These are phyloP conservation scores for Steinernema scapterisci DNA, from an alignment of 2,888 invertebrate species.

Conservation along the genomic window DNA sequence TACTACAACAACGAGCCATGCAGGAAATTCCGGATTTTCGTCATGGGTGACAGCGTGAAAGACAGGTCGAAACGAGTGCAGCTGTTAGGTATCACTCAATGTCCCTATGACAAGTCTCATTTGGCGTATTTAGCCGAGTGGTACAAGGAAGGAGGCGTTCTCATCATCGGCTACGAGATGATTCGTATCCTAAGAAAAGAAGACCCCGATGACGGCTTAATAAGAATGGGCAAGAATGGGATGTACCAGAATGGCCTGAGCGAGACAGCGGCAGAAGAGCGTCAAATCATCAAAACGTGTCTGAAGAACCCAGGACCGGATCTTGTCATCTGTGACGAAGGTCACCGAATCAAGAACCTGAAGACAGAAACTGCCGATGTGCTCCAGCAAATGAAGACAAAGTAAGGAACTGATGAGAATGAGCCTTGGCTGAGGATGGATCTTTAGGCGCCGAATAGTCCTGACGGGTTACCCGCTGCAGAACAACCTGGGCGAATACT, in stretches of 20 bases:
- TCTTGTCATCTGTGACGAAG: constrained; percentile 91
- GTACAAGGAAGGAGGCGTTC: constrained; percentile 85
- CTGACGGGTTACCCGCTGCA: constrained; percentile 97
- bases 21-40: constrained; percentile 19
- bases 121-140: constrained; percentile 74
- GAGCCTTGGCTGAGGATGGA: neutral
- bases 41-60: constrained; percentile 30
- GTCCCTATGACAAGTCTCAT: too few species aligned
- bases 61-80: neutral
- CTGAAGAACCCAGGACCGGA: constrained; percentile 90
- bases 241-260: neutral
- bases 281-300: neutral
- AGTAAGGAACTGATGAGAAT: constrained; percentile 49
- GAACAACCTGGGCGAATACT: constrained; percentile 83
- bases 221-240: constrained; percentile 1
- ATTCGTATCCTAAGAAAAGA: constrained; percentile 79
- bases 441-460: constrained; percentile 81
- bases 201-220: too few species aligned
- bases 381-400: constrained; percentile 89
- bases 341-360: constrained; percentile 96
- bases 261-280: neutral
- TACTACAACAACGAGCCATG: neutral
- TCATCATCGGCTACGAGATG: constrained; percentile 95
- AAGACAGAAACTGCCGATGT: constrained; percentile 94
- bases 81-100: constrained; percentile 18